Evolutionary conservation across 2,797 vertebrate genomes (phyloP), one percentile per base, ranked within the genome.

Genomic region (Euphonia xanthogaster): DNA sequence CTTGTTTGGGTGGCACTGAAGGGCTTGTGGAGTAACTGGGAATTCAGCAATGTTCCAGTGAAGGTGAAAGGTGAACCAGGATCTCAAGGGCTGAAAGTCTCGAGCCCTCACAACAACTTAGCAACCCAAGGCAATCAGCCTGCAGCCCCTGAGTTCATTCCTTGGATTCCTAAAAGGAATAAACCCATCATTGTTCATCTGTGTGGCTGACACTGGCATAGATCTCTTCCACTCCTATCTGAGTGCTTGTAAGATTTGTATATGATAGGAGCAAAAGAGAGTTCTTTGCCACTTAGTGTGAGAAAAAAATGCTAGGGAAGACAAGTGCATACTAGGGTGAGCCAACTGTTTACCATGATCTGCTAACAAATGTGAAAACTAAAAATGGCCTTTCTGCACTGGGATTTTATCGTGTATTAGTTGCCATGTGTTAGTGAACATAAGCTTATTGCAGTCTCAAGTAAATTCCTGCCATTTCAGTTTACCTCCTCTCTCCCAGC

Each of bases 401-500:
- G 77, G 83, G 76, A 81, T 94, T 90, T 94, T 91, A 90, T 90
- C 5, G 3, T 88, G 51, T 81, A 91, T 94, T 93, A 94, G 93
- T 75, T 95, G 79, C 91, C 87, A 91, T 94, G 82, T 94, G 90
- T 86, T 95, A 86, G 90, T 51, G 88, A 88, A 91, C 85, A 92
- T 54, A 92, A 96, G 83, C 76, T 88, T 90, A 90, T 30, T 93
- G 73, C 85, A 61, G 62, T 73, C 88, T 95, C 44, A 91, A 94
- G 93, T 88, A 84, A 95, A 91, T 88, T 94, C 77, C 77, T 94
- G 47, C 93, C 91, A 72, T 92, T 94, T 92, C 88, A 92, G 66
- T 86, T 94, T 95, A 96, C 92, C 91, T 93, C 70, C 92, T 84
- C 66, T 90, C 66, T 95, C 88, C 88, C 88, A 95, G 88, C 86